Conservation (phyloP, 2,888 invertebrate genomes). For the Apotomis capreana region DNA sequence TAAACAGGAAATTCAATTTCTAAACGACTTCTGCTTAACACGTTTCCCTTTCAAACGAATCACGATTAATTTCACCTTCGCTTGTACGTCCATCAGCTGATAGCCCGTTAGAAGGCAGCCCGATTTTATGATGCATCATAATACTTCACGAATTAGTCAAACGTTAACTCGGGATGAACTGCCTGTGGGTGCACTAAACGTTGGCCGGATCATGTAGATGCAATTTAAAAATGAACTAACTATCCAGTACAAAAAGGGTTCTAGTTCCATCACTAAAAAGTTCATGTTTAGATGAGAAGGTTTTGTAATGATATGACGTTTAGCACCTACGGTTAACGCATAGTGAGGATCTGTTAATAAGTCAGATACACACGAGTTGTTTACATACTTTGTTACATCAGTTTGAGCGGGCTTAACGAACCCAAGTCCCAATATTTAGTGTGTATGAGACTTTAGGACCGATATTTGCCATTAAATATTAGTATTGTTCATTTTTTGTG, state of each 20-base stretch:
- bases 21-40: slow-evolving; percentile 11
- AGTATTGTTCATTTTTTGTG: slow-evolving; percentile 72
- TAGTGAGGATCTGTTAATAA: slow-evolving; percentile 79
- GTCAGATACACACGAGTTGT: slow-evolving; percentile 73
- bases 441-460: slow-evolving; percentile 74
- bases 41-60: slow-evolving; percentile 22
- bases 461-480: slow-evolving; percentile 79
- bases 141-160: slow-evolving; percentile 82
- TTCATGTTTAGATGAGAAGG: slow-evolving; percentile 40
- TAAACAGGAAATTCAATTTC: slow-evolving; percentile 20
- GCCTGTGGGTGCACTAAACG: slow-evolving; percentile 80
- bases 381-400: slow-evolving; percentile 78
- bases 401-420: slow-evolving; percentile 77
- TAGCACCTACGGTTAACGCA: slow-evolving; percentile 43
- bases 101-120: slow-evolving; percentile 60
- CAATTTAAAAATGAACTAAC: slow-evolving; percentile 57
- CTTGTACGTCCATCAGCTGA: slow-evolving; percentile 63
- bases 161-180: slow-evolving; percentile 77
- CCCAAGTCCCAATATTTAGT: slow-evolving; percentile 77
- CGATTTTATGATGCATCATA: slow-evolving; percentile 70
- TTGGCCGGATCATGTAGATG: slow-evolving; percentile 70
- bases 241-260: slow-evolving; percentile 43
- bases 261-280: slow-evolving; percentile 46
- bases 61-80: slow-evolving; percentile 43
- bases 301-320: slow-evolving; percentile 46